Base-by-base conservation (phyloP, 2,113 vertebrate species). In the Anhinga anhinga region DNA sequence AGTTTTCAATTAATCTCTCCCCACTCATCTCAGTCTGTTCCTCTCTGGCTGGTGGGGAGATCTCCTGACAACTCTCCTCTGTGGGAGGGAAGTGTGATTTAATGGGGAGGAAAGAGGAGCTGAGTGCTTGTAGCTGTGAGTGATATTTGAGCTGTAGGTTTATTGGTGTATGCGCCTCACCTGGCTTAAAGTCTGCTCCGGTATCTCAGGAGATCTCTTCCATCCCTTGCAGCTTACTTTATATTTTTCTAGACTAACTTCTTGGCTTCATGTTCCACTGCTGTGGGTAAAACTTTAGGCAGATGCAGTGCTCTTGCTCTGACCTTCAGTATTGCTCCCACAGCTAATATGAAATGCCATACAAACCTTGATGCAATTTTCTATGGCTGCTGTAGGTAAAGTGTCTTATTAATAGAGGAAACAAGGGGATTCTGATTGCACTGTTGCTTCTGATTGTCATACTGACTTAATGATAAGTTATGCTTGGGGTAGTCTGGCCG, bases 1-100 rank as follows among this genome's bases (percentile, higher is more conserved):
- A 94, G 87, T 90, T 96, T 96, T 82, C 82, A 49, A 2, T 94
- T 90, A 77, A 94, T 94, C 93, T 94, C 58, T 91, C 90, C 85
- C 90, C 58, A 90, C 96, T 97, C 95, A 70, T 86, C 92, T 91
- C 74, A 11, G 90, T 40, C 53, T 95, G 66, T 72, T 96, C 65
- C 70, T 72, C 62, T n/a, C 52, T 65, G 87, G 70, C 87, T 94
- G 90, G 84, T 40, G 0, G 70, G 59, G 84, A 96, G 67, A 71
- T 87, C 76, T 94, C 82, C 70, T 2, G 0, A 27, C 79, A 90
- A 5, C 47, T 79, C 85, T 89, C 45, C 6, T 86, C 93, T 58
- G 90, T 69, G 62, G 90, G 88, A 97, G 83, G 83, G 58, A 93
- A 62, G n/a, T 45, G 86, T 82, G 80, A 86, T 92, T 94, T 84